Evolutionary conservation across 2,797 vertebrate species (phyloP).

Genomic region (Trachops cirrhosus): DNA sequence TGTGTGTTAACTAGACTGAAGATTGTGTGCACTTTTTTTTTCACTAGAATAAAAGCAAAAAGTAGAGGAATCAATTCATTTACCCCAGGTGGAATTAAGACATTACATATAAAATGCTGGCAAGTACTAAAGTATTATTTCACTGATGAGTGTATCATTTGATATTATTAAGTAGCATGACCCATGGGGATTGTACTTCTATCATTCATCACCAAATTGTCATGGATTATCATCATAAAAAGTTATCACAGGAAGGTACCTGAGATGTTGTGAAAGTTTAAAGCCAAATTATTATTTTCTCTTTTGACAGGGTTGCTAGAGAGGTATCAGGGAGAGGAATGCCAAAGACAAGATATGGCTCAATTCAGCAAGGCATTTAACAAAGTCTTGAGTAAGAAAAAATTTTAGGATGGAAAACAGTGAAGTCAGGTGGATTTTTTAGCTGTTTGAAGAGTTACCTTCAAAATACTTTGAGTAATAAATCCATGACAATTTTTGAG

Average conservation of each 20-base stretch:
- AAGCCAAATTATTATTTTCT: neutral
- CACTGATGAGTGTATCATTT: neutral
- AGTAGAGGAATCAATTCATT: neutral
- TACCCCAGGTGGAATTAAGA: neutral
- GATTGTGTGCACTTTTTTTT: neutral
- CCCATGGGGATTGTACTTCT: neutral
- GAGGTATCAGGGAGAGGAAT: neutral
- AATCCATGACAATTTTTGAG: neutral
- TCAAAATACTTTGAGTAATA: neutral
- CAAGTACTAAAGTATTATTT: neutral
- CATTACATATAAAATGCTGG: neutral
- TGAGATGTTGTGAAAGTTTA: neutral
- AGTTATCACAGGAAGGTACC: neutral
- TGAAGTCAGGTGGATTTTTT: neutral
- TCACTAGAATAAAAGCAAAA: neutral
- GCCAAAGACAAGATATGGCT: neutral
- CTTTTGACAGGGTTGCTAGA: neutral
- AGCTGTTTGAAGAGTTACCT: neutral
- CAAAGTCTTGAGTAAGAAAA: neutral
- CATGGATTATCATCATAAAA: neutral
- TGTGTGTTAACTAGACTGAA: neutral
- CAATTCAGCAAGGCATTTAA: neutral
- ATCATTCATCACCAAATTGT: neutral
- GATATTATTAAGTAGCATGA: neutral
- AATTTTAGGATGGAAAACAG: neutral